phyloP scores from a whole-genome alignment of 2,888 invertebrate genomes.

The Steinernema hermaphroditum region DNA sequence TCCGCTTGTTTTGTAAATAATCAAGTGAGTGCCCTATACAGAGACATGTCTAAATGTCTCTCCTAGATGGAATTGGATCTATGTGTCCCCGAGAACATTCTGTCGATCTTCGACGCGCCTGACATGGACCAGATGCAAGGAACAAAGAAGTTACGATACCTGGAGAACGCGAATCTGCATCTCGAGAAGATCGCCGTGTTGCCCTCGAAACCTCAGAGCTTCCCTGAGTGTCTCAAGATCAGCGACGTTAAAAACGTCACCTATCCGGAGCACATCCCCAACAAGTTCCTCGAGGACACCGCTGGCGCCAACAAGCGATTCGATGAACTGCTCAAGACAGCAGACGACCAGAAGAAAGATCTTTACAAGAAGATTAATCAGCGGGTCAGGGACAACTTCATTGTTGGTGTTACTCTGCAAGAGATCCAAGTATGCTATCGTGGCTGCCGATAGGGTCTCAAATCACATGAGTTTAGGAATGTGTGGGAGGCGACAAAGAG shows the following conservation, averaged over 20 bases:
- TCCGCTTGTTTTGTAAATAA: constrained; percentile 4
- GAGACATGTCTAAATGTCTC: not conserved
- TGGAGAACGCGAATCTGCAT: constrained; percentile 57
- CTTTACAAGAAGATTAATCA: not conserved
- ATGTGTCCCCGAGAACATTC: constrained; percentile 42
- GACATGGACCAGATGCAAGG: constrained; percentile 38
- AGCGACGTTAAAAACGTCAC: not conserved
- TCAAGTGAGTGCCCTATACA: too few species aligned
- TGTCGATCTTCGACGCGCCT: constrained; percentile 40
- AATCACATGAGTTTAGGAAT: constrained; percentile 32
- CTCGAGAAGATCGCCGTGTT: constrained; percentile 50
- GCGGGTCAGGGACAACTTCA: constrained; percentile 5
- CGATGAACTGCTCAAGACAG: not conserved
- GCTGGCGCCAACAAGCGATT: not conserved
- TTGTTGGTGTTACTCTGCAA: constrained; percentile 28
- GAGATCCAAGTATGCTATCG: constrained; percentile 29
- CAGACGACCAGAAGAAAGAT: not conserved
- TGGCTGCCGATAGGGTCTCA: not conserved
- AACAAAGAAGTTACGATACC: constrained; percentile 57
- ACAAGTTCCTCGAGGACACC: not conserved
- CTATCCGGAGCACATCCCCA: not conserved
- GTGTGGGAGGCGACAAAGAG: constrained; percentile 2
- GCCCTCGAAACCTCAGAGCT: not conserved
- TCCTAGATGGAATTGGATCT: constrained; percentile 41
- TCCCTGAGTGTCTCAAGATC: not conserved